Evolutionary conservation across 2,888 invertebrate species (phyloP).

Genomic region (Nezara viridula): DNA sequence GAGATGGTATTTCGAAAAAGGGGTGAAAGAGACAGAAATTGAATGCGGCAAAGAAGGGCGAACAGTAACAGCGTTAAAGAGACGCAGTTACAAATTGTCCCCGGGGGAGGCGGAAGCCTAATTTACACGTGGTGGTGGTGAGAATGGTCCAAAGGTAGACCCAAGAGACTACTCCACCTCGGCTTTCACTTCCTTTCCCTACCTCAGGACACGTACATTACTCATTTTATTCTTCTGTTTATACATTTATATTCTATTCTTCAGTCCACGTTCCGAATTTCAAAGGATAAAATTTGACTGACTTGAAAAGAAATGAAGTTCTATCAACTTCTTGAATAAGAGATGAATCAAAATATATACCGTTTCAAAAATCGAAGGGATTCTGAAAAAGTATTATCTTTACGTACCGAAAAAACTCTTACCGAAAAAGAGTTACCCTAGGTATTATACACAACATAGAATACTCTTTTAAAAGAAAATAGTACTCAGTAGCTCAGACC

Average conservation of each 20-base stretch:
- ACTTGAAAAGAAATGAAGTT: no score
- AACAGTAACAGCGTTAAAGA: conserved; percentile 42
- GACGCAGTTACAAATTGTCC: conserved; percentile 37
- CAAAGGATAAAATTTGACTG: neutral
- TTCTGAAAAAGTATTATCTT: no score
- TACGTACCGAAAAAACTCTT: no score
- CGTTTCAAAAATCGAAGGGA: no score
- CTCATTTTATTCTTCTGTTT: neutral
- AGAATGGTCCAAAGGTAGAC: conserved; percentile 33
- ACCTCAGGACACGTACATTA: neutral
- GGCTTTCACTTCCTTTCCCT: neutral
- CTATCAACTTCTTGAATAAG: no score
- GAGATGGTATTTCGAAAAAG: neutral
- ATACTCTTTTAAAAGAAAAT: no score
- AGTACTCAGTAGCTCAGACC: no score
- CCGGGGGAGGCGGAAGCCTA: neutral
- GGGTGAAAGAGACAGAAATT: neutral
- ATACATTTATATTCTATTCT: neutral
- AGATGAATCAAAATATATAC: no score
- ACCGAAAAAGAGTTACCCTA: no score
- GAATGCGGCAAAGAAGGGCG: neutral
- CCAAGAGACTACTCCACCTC: neutral
- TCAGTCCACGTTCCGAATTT: neutral
- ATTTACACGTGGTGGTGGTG: conserved; percentile 46
- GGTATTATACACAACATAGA: no score